Base-by-base conservation (phyloP, 2,888 invertebrate species). In the Hipparchia semele region DNA sequence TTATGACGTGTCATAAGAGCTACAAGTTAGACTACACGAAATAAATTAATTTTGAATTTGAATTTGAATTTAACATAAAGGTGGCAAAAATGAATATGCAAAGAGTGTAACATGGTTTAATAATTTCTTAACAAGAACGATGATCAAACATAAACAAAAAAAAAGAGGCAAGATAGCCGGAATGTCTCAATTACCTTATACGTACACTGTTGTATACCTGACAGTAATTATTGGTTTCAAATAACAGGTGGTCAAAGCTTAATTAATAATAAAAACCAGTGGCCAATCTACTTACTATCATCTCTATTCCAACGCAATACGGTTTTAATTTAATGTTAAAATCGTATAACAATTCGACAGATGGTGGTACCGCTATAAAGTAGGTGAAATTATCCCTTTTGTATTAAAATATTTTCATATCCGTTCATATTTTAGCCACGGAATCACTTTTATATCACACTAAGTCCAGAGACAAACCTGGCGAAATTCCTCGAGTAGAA, bases 181-280 rank as follows among this genome's bases (percentile, higher is more conserved):
- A 80, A 85, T 76, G 83, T 82, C 78, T 85, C 82, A 84, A 86
- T 86, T 83, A 85, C 39, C 75, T 72, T 73, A 53, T 65, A 23
- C 70, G 73, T 77, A 78, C 81, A 68, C 78, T 74, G 79, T 59
- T 59, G 45, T 54, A 46, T 79, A 80, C 82, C 78, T 74, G 80
- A 79, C 77, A 79, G 68, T 85, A 83, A 85, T 86, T 83, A 84
- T 76, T 72, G 78, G 76, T 77, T 79, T 76, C 68, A 71, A 80
- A 81, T 82, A 82, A 81, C 80, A 83, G 80, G 80, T 81, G 82
- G 79, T 67, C 67, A 71, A 74, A 73, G 72, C 72, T 73, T 76
- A 76, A 76, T 80, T 78, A 78, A 73, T 77, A 76, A 73, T 73
- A 73, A 76, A 73, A 76, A 75, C 39, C 9, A 46, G 9, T 23